Base-by-base conservation (phyloP, 2,113 vertebrate genomes). In the Periophthalmus modestus region DNA sequence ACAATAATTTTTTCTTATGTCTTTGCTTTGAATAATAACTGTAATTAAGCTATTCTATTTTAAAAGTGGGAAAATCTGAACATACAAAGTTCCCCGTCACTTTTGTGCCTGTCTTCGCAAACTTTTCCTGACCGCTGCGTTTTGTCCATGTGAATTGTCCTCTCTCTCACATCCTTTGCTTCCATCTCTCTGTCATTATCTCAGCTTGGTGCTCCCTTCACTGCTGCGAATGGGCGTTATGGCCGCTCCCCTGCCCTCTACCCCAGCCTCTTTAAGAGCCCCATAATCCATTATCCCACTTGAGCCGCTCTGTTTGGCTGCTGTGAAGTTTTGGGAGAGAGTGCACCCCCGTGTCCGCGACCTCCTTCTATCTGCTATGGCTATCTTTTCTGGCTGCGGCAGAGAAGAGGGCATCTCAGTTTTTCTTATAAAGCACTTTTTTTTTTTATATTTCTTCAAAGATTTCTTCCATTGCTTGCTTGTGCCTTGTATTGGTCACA, bases 251-350 rank as follows among this genome's bases (percentile, higher is more conserved):
- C 79, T 73, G 72, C 81, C 54, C 55, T 63, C 66, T 78, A 24
- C 57, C 62, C 72, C 70, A 61, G 55, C 52, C 70, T 69, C 75
- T 74, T 79, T 80, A 77, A 68, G 78, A 71, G 65, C 80, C 69
- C 74, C 74, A 71, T 80, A 78, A 86, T 89, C 85, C 86, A 84
- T 88, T 90, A 88, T 84, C 82, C 76, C 78, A 71, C 77, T 88
- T 72, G 81, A 80, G 88, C 23, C n/a, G 85, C 79, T 71, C 73
- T 70, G 78, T 84, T 79, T 68, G 84, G 82, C 75, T 39, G 66
- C 75, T 79, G 78, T 84, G 83, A 81, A 85, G 85, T 86, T 87
- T 80, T 77, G 68, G 71, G 75, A 81, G 7, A 23, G 16, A 14
- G 21, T 23, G 13, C 21, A 23, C 68, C 62, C 74, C 68, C 57